Base-by-base conservation (phyloP, 2,797 vertebrate species). In the Lutjanus argentimaculatus region DNA sequence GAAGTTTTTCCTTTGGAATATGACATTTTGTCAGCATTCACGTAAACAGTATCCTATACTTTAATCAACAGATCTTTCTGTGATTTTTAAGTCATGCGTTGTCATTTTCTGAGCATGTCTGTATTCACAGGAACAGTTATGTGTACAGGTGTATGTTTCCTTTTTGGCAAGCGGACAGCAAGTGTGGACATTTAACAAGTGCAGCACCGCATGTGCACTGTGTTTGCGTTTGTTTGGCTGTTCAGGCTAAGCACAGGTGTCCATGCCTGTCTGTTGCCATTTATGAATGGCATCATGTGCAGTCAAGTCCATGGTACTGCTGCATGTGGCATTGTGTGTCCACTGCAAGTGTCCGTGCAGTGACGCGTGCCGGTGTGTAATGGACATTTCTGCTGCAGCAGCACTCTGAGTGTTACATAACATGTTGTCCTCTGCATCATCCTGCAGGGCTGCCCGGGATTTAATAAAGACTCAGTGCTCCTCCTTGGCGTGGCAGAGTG, bases 361-460 rank as follows among this genome's bases (percentile, higher is more conserved):
- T 17, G 3, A 9, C 8, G 53, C 51, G 48, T 67, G 73, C 21
- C 3, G 0, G 52, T 66, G 55, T 58, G 45, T 77, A 72, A 76
- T 82, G 83, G 84, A 78, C 85, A 82, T 82, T 84, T 71, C 36
- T 84, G 89, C 91, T 84, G 91, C 87, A 21, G 81, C 77, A 87
- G 88, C 83, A 79, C 11, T 82, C 61, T 72, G 68, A 2, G 21
- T 71, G 66, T 93, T 92, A 56, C 71, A 19, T 92, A 90, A 92
- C 52, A 69, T 77, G 48, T 64, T 80, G 84, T 87, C 80, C 86
- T 92, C 79, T 84, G 83, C 86, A 80, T 85, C 79, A 68, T 84
- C 67, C 85, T 85, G 85, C 84, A 80, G 85, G 82, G 66, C 76
- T 76, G 66, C 43, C 71, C 3, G 17, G 17, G 63, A 86, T 87